These are phyloP conservation scores for Halcyon chelicuti DNA, from an alignment of 2,797 vertebrate species.

Conservation along the genomic window DNA sequence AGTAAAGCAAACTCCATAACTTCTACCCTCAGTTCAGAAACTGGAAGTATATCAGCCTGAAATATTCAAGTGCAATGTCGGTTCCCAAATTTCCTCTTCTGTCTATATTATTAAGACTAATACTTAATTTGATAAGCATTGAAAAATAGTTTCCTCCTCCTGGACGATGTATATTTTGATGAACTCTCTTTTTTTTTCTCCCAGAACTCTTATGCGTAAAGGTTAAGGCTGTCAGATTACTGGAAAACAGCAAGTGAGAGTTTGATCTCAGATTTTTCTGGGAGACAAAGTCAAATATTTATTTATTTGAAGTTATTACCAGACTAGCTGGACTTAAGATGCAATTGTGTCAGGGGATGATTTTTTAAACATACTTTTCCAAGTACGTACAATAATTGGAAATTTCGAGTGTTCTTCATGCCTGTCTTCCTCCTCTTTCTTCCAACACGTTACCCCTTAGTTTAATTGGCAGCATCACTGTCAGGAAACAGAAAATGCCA, in stretches of 20 bases:
- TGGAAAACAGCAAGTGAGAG: background rate
- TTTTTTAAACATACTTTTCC: background rate
- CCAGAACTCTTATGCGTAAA: background rate
- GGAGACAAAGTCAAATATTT: background rate
- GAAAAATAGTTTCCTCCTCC: slow-evolving; percentile 2
- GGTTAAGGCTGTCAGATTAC: background rate
- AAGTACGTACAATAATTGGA: background rate
- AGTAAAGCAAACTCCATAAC: background rate
- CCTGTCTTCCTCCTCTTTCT: background rate
- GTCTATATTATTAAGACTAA: background rate
- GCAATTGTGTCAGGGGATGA: background rate
- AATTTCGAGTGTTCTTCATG: background rate
- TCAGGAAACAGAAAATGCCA: background rate
- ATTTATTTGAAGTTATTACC: background rate
- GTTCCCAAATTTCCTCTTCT: background rate
- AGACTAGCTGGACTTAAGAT: background rate
- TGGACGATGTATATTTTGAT: background rate
- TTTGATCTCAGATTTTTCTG: background rate
- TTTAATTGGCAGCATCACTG: background rate
- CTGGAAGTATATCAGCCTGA: background rate
- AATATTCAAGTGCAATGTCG: background rate
- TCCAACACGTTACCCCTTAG: background rate
- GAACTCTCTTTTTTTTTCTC: background rate
- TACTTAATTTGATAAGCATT: background rate
- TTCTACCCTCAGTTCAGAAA: background rate